Base-by-base conservation (phyloP, 2,888 invertebrate genomes). In the Noctua comes region DNA sequence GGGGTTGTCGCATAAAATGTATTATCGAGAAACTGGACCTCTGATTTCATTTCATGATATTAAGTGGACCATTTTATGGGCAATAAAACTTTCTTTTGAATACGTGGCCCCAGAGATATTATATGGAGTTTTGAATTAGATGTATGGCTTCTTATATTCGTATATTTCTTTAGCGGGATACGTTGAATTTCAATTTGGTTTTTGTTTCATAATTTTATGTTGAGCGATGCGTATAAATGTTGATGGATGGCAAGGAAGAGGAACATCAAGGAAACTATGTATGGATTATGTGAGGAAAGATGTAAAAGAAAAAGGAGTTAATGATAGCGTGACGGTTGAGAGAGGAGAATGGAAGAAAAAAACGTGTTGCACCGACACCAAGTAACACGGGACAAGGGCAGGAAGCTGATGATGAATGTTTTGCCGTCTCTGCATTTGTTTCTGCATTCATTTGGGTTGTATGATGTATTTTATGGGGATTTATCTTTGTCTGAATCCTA, bases 71-170 rank as follows among this genome's bases (percentile, higher is more conserved):
- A 87, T 54, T 90, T 96, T 95, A 95, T 94, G 92, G 91, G 72
- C 87, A 86, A 93, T 96, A 95, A 95, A 96, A 90, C 92, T 92
- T 80, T 91, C 91, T 93, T 93, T 93, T 92, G 92, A 92, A 92
- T 92, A 88, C 89, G 80, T 81, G 85, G 87, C 83, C 80, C 74
- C 79, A 81, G 73, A 75, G 88, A 90, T 91, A 88, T 91, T 87
- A 88, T 89, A 90, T 87, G 84, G 83, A 86, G 81, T 88, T 88
- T 86, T 66, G 77, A 77, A 73, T 73, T 57, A 68, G 18, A 66
- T 73, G 48, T 82, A 43, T 10, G 40, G 21, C 24, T 43, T 18
- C 13, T 65, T 46, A 43, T 73, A 62, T 59, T 59, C 3, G 16
- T 68, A 54, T 51, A 73, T 71, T 31, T 54, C 8, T 54, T 48